phyloP scores from a whole-genome alignment of 2,113 vertebrate genomes.

The Toxotes chatareus region DNA sequence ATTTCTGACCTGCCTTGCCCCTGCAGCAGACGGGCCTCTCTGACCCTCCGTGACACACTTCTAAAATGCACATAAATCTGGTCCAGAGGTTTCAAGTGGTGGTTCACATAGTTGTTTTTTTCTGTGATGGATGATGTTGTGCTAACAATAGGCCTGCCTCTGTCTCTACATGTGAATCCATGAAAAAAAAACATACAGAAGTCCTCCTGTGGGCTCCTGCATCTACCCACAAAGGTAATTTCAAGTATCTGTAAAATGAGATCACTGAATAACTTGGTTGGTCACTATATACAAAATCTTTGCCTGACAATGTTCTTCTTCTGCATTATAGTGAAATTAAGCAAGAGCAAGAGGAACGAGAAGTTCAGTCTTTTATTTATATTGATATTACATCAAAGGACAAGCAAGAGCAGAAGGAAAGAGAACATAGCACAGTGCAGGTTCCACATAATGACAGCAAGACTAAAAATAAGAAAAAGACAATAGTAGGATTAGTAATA shows the following conservation, averaged over 20 bases:
- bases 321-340: no score
- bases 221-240: neutral
- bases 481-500: no score
- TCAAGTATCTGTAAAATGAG: neutral
- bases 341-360: no score
- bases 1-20: neutral
- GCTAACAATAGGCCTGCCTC: conserved; percentile 48
- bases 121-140: conserved; percentile 51
- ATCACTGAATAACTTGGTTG: no score
- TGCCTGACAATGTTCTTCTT: no score
- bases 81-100: conserved; percentile 11
- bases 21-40: neutral
- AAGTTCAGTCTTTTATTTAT: no score
- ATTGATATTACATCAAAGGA: no score
- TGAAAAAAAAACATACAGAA: neutral
- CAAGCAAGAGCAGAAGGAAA: no score
- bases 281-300: no score
- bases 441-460: no score
- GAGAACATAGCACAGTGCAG: no score
- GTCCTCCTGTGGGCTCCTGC: neutral
- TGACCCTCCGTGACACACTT: conserved; percentile 20
- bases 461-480: no score
- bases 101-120: conserved; percentile 32
- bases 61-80: conserved; percentile 35
- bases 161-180: neutral